Evolutionary conservation across 2,888 invertebrate genomes (phyloP).

Genomic region (Pollenia amentaria): DNA sequence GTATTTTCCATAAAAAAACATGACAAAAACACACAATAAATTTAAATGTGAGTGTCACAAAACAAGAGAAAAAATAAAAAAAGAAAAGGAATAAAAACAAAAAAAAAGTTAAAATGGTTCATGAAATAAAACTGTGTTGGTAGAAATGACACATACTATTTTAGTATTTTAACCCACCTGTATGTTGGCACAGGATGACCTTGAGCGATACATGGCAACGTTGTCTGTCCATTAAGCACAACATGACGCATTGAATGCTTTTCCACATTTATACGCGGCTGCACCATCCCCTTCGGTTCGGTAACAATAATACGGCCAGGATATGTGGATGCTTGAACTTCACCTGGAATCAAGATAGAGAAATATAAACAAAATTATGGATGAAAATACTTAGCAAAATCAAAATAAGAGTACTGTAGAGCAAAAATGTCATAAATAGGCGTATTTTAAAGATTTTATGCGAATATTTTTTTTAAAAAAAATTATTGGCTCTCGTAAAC

Average conservation of each 20-base stretch:
- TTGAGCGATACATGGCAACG: slow-evolving; percentile 91
- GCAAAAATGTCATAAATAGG: not conserved
- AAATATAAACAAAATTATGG: not conserved
- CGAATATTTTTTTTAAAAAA: not conserved
- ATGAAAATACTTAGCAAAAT: too few species aligned
- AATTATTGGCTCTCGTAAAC: not conserved
- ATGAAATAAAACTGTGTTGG: slow-evolving; percentile 48
- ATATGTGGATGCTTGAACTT: slow-evolving; percentile 89
- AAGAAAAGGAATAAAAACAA: not conserved
- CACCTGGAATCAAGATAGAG: slow-evolving; percentile 82
- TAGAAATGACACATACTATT: slow-evolving; percentile 6
- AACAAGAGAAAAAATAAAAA: not conserved
- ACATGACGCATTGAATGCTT: slow-evolving; percentile 89
- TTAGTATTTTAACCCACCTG: slow-evolving; percentile 85
- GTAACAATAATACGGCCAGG: slow-evolving; percentile 88
- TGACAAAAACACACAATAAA: slow-evolving; percentile 31
- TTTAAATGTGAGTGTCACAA: slow-evolving; percentile 48
- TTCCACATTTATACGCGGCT: slow-evolving; percentile 90
- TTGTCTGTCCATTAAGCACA: slow-evolving; percentile 90
- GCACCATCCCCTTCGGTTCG: slow-evolving; percentile 91
- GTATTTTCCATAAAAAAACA: slow-evolving; percentile 2
- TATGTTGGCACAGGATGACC: slow-evolving; percentile 92
- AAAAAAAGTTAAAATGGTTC: slow-evolving; percentile 14
- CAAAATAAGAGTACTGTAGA: not conserved
- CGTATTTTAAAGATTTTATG: slow-evolving; percentile 21